These are phyloP conservation scores for Caenorhabditis angaria DNA, from an alignment of 2,888 invertebrate genomes.

Conservation along the genomic window DNA sequence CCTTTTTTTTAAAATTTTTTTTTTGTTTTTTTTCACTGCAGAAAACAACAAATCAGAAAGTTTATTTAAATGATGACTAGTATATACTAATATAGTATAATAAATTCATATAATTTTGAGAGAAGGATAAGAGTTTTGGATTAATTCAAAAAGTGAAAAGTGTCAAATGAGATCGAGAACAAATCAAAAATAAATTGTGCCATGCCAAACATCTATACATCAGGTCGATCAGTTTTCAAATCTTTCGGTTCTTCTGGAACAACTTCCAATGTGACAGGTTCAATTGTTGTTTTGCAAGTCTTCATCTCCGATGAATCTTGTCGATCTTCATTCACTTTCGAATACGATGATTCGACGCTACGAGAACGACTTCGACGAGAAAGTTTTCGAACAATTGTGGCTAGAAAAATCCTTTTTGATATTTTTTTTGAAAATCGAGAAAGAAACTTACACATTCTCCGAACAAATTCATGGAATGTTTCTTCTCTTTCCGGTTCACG, in stretches of 20 bases:
- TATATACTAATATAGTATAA: too few relatives aligned
- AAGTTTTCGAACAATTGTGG: slow-evolving; percentile 50
- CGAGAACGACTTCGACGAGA: slow-evolving; percentile 33
- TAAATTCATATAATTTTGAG: too few relatives aligned
- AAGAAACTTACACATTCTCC: slow-evolving; percentile 51
- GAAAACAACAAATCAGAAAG: too few relatives aligned
- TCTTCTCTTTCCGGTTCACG: slow-evolving; percentile 57
- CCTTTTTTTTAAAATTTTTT: too few relatives aligned
- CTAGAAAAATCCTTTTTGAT: slow-evolving; percentile 20
- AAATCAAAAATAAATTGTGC: too few relatives aligned
- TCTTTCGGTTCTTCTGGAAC: slow-evolving; percentile 36
- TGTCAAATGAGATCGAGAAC: too few relatives aligned
- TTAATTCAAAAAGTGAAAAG: too few relatives aligned
- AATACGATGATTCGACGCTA: slow-evolving; percentile 34
- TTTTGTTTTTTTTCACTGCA: too few relatives aligned
- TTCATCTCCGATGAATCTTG: slow-evolving; percentile 54
- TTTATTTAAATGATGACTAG: too few relatives aligned
- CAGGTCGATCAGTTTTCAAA: slow-evolving; percentile 34
- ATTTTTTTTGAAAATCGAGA: slow-evolving; percentile 5
- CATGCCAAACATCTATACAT: slow-evolving; percentile 6
- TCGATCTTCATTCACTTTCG: slow-evolving; percentile 48
- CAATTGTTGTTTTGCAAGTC: slow-evolving; percentile 10
- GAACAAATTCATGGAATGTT: slow-evolving; percentile 53
- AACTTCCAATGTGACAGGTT: slow-evolving; percentile 7
- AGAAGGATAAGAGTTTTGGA: too few relatives aligned